Evolutionary conservation across 2,113 vertebrate genomes (phyloP).

Genomic region (Tretioscincus oriximinensis): DNA sequence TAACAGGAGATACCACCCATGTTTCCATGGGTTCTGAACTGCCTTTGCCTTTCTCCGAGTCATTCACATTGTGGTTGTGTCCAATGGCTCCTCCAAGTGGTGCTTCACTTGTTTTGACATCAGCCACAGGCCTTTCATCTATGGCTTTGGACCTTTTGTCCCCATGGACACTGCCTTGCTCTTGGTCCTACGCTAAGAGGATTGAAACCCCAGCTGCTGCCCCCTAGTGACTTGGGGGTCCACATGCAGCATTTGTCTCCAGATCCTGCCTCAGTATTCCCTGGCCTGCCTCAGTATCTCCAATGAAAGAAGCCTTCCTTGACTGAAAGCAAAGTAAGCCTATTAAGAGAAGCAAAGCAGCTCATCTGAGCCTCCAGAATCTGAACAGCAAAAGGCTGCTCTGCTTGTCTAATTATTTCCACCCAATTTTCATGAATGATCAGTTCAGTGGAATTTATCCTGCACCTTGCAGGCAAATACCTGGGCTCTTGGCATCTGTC

Average conservation of each 20-base stretch:
- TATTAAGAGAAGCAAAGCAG: neutral
- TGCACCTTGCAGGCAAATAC: neutral
- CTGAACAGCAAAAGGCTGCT: slow-evolving; percentile 2
- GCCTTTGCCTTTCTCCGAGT: no score
- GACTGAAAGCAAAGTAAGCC: neutral
- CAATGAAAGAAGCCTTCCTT: slow-evolving; percentile 17
- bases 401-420: neutral
- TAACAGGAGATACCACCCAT: no score
- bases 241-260: neutral
- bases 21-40: no score
- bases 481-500: neutral
- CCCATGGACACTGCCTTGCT: neutral
- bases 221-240: neutral
- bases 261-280: neutral
- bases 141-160: neutral
- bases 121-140: no score
- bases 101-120: no score
- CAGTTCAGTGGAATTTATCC: accelerated
- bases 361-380: neutral
- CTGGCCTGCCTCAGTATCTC: neutral
- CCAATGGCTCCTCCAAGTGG: no score
- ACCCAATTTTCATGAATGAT: neutral
- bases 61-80: no score
- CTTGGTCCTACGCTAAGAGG: no score
- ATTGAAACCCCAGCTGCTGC: neutral